Percentiles rank a stretch among this genome's conserved stretches.
Conservation (phyloP, 2,888 invertebrate genomes). For the Girardia tigrina region DNA sequence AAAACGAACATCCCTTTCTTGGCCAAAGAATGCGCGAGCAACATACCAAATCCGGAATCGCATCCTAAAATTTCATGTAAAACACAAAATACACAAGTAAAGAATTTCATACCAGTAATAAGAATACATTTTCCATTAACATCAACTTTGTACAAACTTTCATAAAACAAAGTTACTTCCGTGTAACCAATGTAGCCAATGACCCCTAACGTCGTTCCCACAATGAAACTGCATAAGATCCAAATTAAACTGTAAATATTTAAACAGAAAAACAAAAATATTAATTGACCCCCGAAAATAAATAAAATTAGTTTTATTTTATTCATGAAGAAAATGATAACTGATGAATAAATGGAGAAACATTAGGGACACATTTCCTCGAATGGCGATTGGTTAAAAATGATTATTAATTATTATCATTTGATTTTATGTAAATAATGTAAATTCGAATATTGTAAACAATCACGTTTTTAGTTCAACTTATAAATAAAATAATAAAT, state of each 20-base stretch:
- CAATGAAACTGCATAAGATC: background rate
- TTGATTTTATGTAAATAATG: too few relatives aligned
- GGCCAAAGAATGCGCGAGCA: conserved; percentile 40
- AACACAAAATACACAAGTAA: background rate
- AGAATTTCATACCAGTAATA: background rate
- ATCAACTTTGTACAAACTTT: background rate
- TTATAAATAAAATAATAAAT: too few relatives aligned
- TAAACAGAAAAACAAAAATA: background rate
- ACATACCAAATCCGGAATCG: conserved; percentile 42
- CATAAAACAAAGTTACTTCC: background rate
- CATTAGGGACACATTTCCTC: too few relatives aligned
- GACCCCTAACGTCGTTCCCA: background rate
- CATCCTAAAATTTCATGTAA: conserved; percentile 39
- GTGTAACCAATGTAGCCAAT: background rate
- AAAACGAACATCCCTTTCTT: conserved; percentile 40
- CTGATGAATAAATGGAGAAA: too few relatives aligned
- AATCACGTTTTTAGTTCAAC: too few relatives aligned
- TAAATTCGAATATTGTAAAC: too few relatives aligned
- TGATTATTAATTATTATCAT: too few relatives aligned
- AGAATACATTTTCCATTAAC: background rate
- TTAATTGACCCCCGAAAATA: background rate
- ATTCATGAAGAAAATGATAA: too few relatives aligned
- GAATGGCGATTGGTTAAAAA: too few relatives aligned
- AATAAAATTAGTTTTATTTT: too few relatives aligned
- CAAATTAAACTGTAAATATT: background rate